These are phyloP conservation scores for Chrysochloris asiatica DNA, from an alignment of 2,113 vertebrate species.

Conservation along the genomic window DNA sequence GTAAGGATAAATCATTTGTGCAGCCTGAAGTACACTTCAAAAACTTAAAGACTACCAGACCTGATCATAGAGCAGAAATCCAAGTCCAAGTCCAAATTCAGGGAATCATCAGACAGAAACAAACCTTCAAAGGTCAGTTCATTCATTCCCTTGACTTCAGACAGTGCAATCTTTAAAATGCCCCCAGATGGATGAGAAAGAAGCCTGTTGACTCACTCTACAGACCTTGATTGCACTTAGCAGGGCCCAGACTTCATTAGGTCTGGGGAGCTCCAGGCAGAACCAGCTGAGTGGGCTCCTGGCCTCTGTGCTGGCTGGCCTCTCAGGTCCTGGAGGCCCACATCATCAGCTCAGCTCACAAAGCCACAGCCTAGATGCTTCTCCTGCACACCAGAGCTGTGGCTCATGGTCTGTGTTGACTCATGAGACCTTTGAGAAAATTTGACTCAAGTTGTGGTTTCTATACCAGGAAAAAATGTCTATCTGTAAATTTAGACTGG, in stretches of 20 bases:
- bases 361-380: background rate
- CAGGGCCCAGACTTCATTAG: background rate
- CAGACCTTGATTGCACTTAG: background rate
- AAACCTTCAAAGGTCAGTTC: slow-evolving; percentile 65
- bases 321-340: background rate
- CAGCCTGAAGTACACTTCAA: background rate
- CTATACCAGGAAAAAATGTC: background rate
- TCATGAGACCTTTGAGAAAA: background rate
- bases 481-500: background rate
- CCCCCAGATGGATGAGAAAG: background rate
- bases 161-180: slow-evolving; percentile 58
- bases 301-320: background rate
- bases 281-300: background rate
- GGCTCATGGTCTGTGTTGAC: background rate
- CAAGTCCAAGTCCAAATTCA: slow-evolving; percentile 25
- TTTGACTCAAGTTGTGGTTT: accelerated
- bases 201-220: background rate
- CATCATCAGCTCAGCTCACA: background rate
- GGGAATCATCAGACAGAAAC: slow-evolving; percentile 23
- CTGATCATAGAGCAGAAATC: background rate
- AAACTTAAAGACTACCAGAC: background rate
- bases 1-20: background rate
- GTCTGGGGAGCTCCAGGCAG: accelerated
- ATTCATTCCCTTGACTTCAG: slow-evolving; percentile 46
- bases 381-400: accelerated